Evolutionary conservation across 1,140 invertebrate species (phyloP).

Genomic region (Daktulosphaira vitifoliae): DNA sequence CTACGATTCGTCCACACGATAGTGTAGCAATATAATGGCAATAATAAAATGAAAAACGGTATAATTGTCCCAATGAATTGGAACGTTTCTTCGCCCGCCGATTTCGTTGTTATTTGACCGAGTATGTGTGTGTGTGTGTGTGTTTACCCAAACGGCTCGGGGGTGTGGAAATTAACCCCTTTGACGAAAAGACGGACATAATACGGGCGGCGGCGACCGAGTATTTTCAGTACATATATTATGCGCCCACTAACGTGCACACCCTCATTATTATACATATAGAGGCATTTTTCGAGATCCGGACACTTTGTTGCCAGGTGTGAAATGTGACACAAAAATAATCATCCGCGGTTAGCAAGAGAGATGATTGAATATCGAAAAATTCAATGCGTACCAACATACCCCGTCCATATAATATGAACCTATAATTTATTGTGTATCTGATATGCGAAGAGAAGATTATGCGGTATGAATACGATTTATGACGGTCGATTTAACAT

Average conservation of each 20-base stretch:
- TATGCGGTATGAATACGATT: constrained; percentile 20
- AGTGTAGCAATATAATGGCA: neutral
- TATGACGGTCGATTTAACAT: constrained; percentile 30
- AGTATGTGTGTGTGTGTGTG: neutral
- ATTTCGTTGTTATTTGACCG: neutral
- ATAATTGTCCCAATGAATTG: neutral
- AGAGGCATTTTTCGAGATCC: too few relatives aligned
- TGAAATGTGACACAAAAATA: too few relatives aligned
- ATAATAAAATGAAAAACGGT: constrained; percentile 1
- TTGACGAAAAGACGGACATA: constrained; percentile 4
- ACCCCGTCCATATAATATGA: too few relatives aligned
- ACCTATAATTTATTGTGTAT: too few relatives aligned
- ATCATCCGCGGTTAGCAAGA: neutral
- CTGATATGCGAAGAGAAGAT: neutral
- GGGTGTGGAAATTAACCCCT: constrained; percentile 30
- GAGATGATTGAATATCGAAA: constrained; percentile 19
- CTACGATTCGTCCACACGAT: neutral
- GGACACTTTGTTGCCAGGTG: neutral
- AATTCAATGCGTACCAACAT: constrained; percentile 7
- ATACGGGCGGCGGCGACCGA: neutral
- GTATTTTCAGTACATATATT: neutral
- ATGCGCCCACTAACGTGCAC: too few relatives aligned
- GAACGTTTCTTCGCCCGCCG: neutral
- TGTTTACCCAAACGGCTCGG: constrained; percentile 13
- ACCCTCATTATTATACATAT: too few relatives aligned